Evolutionary conservation across 2,113 vertebrate genomes (phyloP), one percentile per base, ranked within the genome.

Genomic region (Xenopus borealis): DNA sequence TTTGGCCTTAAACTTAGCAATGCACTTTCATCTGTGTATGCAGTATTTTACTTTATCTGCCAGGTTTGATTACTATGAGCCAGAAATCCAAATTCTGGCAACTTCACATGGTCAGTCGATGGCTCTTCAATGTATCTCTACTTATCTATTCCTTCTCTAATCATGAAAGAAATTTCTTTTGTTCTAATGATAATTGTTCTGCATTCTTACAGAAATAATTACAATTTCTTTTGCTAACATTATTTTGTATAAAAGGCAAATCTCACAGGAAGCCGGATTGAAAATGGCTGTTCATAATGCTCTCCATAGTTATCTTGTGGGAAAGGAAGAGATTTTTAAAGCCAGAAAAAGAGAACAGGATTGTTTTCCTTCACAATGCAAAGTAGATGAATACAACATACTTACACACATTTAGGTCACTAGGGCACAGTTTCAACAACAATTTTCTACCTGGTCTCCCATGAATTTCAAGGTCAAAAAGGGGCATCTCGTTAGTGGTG

Each of bases 281-380:
- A 19, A 69, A 69, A 44, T 69, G 73, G 66, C 47, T 62, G 52
- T 30, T 69, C 57, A 18, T 50, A 30, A 19, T 75, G 57, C 57
- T 20, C 12, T 61, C 47, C 69, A 57, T 67, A 62, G 58, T 69
- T 44, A 14, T 45, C 19, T 59, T 76, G 73, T 76, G 73, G 73
- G 73, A 76, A 76, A 69, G 73, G 73, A 76, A 76, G 47, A 69
- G 66, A 55, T 69, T 76, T 76, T 45, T 47, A 69, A 61, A 63
- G 45, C 23, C 14, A 27, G 27, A 46, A 44, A 75, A 63, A 59
- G 57, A 46, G 44, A 62, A 27, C 53, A 23, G 52, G 45, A 69
- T 63, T 69, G 66, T 69, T 76, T 76, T 69, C 18, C 58, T 76
- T 76, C 66, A 52, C 73, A 63, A 57, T 44, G 16, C 3, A 52